Conservation (phyloP, 2,797 vertebrate species). For the Sparidentex hasta region DNA sequence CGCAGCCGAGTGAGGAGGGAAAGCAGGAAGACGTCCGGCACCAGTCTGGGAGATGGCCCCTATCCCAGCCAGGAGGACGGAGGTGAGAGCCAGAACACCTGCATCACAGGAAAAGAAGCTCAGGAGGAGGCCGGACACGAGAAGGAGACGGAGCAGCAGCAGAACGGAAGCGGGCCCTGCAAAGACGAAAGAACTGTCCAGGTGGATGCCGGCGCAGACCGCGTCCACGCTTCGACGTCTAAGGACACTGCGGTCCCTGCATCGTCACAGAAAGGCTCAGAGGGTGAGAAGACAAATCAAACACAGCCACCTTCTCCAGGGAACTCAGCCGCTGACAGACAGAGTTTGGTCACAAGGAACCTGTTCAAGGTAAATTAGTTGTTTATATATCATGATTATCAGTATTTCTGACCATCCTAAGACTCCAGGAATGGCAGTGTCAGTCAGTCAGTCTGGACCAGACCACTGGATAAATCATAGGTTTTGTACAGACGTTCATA, state of each 20-base stretch:
- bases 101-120: constrained; percentile 68
- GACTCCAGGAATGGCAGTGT: neutral
- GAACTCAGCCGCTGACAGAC: constrained; percentile 89
- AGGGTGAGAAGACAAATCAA: constrained; percentile 43
- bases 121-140: constrained; percentile 63
- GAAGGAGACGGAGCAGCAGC: constrained; percentile 84
- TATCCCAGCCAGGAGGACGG: constrained; percentile 86
- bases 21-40: constrained; percentile 80
- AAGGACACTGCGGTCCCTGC: constrained; percentile 30
- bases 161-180: constrained; percentile 61
- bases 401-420: neutral
- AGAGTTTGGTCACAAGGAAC: constrained; percentile 83
- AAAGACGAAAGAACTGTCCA: constrained; percentile 77
- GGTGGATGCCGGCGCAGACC: constrained; percentile 87
- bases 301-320: constrained; percentile 71
- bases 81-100: constrained; percentile 83
- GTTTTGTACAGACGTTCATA: too few relatives aligned
- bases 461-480: neutral
- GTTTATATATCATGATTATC: neutral
- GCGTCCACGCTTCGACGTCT: constrained; percentile 79
- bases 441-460: neutral
- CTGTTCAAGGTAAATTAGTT: constrained; percentile 69
- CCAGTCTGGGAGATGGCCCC: constrained; percentile 81
- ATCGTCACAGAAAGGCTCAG: constrained; percentile 21
- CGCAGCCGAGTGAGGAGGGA: constrained; percentile 89